These are phyloP conservation scores for Manis javanica DNA, from an alignment of 2,797 vertebrate genomes.

Conservation along the genomic window DNA sequence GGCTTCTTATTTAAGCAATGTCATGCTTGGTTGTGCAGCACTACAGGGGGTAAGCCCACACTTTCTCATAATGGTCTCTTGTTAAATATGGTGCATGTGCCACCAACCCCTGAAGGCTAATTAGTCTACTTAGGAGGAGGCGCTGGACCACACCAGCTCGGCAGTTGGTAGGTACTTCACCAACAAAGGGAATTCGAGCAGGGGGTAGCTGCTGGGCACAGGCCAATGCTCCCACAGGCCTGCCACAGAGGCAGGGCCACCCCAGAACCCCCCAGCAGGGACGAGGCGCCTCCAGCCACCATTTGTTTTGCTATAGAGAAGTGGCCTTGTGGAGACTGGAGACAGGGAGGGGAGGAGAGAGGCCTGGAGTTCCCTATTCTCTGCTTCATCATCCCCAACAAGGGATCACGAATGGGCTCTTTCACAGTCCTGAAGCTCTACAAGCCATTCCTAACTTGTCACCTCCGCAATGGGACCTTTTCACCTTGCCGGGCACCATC, in stretches of 20 bases:
- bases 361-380: background rate
- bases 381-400: background rate
- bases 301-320: background rate
- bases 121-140: conserved; percentile 31
- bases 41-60: background rate
- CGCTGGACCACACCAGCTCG: background rate
- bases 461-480: no score
- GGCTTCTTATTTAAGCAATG: background rate
- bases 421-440: background rate
- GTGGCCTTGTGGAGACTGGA: background rate
- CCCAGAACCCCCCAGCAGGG: background rate
- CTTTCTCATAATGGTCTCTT: background rate
- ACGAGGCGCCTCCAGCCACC: background rate
- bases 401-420: background rate
- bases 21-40: background rate
- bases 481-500: background rate
- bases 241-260: background rate
- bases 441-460: background rate
- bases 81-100: background rate
- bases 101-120: background rate
- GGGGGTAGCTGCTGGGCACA: background rate
- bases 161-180: background rate
- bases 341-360: background rate
- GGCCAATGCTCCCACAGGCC: background rate
- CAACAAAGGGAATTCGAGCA: background rate